phyloP scores from a whole-genome alignment of 2,888 invertebrate genomes.

The Branchipolynoe longqiensis region DNA sequence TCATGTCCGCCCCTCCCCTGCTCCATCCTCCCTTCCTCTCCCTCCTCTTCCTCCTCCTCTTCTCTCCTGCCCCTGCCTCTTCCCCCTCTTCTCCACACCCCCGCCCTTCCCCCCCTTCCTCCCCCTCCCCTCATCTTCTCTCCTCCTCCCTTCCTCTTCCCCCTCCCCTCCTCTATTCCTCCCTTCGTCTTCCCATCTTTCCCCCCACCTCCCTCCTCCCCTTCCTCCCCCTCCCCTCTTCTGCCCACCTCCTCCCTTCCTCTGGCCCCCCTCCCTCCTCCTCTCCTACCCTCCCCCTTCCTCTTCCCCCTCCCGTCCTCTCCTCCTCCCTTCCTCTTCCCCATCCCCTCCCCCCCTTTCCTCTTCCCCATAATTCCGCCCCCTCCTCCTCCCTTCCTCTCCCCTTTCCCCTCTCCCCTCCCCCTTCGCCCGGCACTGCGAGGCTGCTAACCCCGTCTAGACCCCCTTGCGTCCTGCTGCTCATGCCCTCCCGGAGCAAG shows the following conservation, averaged over 20 bases:
- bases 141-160: not conserved
- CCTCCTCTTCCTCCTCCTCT: no score
- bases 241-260: no score
- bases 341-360: not conserved
- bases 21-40: no score
- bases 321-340: not conserved
- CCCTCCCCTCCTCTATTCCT: not conserved
- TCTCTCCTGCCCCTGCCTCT: no score
- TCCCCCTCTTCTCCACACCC: no score
- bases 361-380: not conserved
- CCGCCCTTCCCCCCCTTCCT: no score
- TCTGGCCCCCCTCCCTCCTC: not conserved
- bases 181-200: not conserved
- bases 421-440: not conserved
- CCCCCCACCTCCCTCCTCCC: not conserved
- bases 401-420: not conserved
- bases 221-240: no score
- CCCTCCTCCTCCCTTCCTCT: not conserved
- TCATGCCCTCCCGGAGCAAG: not conserved
- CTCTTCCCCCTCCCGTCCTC: not conserved
- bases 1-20: no score
- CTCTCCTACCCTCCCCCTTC: not conserved
- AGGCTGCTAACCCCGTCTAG: not conserved
- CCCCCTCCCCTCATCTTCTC: no score
- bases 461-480: not conserved